Conservation (phyloP, 2,113 vertebrate species). For the Cariama cristata region DNA sequence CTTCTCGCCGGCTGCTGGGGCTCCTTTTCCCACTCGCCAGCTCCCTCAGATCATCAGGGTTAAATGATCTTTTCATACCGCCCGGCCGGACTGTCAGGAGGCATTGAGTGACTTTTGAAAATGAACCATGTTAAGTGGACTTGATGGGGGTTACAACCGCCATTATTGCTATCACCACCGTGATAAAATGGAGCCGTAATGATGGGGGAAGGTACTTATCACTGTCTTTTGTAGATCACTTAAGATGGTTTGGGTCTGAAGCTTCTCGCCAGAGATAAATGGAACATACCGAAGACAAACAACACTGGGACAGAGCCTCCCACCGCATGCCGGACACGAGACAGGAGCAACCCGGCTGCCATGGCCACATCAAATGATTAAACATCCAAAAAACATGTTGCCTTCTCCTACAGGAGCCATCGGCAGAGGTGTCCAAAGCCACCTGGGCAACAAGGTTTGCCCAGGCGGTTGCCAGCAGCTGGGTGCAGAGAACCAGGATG, state of each 20-base stretch:
- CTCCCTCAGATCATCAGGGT: conserved; percentile 79
- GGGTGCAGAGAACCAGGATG: neutral
- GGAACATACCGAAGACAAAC: conserved; percentile 63
- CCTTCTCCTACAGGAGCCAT: neutral
- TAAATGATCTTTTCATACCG: conserved; percentile 88
- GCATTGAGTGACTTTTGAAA: conserved; percentile 76
- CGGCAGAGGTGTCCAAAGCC: neutral
- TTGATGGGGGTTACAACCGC: conserved; percentile 77
- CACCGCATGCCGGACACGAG: rapidly evolving
- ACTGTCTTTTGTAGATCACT: conserved; percentile 75
- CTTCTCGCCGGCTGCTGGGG: conserved; percentile 72
- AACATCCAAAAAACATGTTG: rapidly evolving
- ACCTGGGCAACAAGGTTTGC: neutral
- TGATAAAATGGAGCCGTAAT: conserved; percentile 77
- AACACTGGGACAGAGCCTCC: neutral
- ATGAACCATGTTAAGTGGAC: conserved; percentile 79
- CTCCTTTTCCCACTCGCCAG: conserved; percentile 71
- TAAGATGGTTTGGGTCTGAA: conserved; percentile 72
- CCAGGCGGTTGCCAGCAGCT: neutral
- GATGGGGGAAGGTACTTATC: conserved; percentile 78
- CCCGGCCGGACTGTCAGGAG: conserved; percentile 80
- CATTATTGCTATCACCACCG: conserved; percentile 74
- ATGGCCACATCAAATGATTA: rapidly evolving
- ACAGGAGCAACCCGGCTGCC: rapidly evolving
- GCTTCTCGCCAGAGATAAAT: conserved; percentile 73